phyloP scores from a whole-genome alignment of 2,113 vertebrate species.

The Pardalotus punctatus region DNA sequence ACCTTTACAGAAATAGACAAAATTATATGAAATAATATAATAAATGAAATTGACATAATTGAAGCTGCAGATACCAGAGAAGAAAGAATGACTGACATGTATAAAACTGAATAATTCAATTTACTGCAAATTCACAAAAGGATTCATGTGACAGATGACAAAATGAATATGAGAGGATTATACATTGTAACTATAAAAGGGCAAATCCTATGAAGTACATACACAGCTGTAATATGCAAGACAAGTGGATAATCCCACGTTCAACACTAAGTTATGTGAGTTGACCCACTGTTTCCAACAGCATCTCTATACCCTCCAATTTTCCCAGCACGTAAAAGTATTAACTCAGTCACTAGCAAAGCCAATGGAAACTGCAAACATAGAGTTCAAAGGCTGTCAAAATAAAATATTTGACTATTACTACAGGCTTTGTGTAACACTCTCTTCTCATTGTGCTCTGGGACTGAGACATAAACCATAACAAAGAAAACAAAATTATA shows the following conservation, averaged over 20 bases:
- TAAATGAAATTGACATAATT: neutral
- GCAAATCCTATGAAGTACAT: conserved; percentile 24
- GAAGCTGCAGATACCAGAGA: neutral
- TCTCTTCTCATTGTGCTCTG: neutral
- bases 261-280: neutral
- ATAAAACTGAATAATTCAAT: neutral
- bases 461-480: neutral
- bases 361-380: neutral
- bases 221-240: neutral
- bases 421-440: neutral
- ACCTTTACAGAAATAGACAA: neutral
- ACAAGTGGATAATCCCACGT: conserved; percentile 13
- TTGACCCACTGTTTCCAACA: neutral
- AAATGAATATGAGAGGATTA: conserved; percentile 27
- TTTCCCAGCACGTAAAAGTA: neutral
- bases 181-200: neutral
- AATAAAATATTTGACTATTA: neutral
- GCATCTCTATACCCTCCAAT: neutral
- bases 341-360: neutral
- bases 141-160: conserved; percentile 25
- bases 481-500: neutral
- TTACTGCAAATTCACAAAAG: conserved; percentile 20
- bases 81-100: neutral
- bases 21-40: neutral
- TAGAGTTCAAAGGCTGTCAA: neutral